Base-by-base conservation (phyloP, 2,888 invertebrate genomes). In the Lucinisca nassula region DNA sequence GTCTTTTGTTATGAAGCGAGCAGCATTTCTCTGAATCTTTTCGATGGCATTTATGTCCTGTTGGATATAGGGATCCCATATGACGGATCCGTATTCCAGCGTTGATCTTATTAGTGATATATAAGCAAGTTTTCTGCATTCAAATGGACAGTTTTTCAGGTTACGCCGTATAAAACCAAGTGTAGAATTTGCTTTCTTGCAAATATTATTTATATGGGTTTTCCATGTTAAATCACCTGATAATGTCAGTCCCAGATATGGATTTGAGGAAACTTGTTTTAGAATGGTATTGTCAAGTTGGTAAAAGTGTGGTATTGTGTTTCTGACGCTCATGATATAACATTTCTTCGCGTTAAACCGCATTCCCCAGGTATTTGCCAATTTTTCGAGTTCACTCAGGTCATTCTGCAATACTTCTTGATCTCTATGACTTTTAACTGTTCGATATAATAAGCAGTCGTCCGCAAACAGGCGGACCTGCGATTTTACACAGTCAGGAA, bases 281-380 rank as follows among this genome's bases (percentile, higher is more conserved):
- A 88, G 72, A 12, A 82, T 85, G 3, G 35, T 21, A 24, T 61
- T 37, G 51, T 67, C 30, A 0, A 88, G 67, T 0, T 51, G 27
- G 27, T 88, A 82, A 30, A 88, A 79, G 24, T 79, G 72, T 45
- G 79, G 32, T n/a, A 58, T 67, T 67, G 77, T 90, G 17, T 72
- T 76, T n/a, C 55, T 81, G 17, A 83, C 79, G n/a, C 76, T 82
- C 35, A 87, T 17, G 0, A 84, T 38, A 61, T 89, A 82, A 45
- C 85, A 89, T 70, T 88, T 88, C 27, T 77, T 73, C 0, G 82
- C 82, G 35, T 88, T 88, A 24, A 88, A 88, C 21, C 51, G 49
- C 85, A 85, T 86, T 24, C 78, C 88, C 88, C 83, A 85, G 14
- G 4, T 82, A 4, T 72, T 21, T n/a, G 81, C 78, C 88, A 83